Base-by-base conservation (phyloP, 2,113 vertebrate genomes). In the Dromaius novaehollandiae region DNA sequence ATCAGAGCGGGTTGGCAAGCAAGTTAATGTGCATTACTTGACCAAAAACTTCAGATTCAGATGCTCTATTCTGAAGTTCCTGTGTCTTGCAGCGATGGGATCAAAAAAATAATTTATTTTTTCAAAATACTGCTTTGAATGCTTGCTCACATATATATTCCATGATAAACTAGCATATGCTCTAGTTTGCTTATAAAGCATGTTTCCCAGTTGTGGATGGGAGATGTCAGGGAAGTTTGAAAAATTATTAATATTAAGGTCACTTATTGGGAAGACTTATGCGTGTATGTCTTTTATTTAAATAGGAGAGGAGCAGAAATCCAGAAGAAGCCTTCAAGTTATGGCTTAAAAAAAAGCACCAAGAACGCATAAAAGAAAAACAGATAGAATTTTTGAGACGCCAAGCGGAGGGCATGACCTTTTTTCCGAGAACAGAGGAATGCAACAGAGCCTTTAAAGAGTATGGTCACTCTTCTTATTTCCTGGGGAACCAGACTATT, bases 301-400 rank as follows among this genome's bases (percentile, higher is more conserved):
- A 89, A 82, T 80, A 99, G 99, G 98, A 97, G 77, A 99, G 98
- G 69, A 93, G 65, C 85, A 98, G 97, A 90, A 98, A 99, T 95
- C 98, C 98, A 17, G 98, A 99, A 24, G 98, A 98, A 96, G 99
- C 99, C 40, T 99, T 98, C 95, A 98, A 86, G 77, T 93, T 96
- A 24, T 99, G 99, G 99, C 98, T 99, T 77, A 99, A 98, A 97
- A 99, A 98, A 95, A 99, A 99, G 86, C 98, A 99, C 16, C 98
- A 98, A 87, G 99, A 99, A 84, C 99, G 99, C 51, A 81, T 99
- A 89, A 99, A 96, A 95, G 99, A 99, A 95, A 98, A 95, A 83
- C 98, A 98, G 97, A 96, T 99, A 16, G 98, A 99, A 96, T 98
- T 99, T 74, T 92, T 99, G 93, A 99, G 95, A 96, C 98, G 97